phyloP scores from a whole-genome alignment of 1,140 invertebrate species.

The Papilio dardanus region DNA sequence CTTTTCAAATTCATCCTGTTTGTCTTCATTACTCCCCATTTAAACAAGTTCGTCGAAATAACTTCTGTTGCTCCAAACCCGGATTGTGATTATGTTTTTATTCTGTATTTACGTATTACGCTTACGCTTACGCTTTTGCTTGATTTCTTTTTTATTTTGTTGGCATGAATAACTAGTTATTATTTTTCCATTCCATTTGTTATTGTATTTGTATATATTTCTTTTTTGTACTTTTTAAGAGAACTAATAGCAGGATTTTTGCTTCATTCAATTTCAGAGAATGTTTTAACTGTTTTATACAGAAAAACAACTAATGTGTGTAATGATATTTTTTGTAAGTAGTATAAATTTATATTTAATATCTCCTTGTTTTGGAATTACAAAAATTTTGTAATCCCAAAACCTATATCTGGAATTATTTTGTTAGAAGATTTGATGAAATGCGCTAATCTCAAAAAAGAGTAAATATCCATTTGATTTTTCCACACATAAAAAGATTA shows the following conservation, averaged over 20 bases:
- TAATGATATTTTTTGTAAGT: too few relatives aligned
- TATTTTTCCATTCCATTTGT: background rate
- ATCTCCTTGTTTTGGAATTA: too few relatives aligned
- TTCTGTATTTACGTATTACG: slow-evolving; percentile 9
- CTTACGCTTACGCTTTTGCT: background rate
- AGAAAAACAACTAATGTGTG: too few relatives aligned
- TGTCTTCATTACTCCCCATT: slow-evolving; percentile 60
- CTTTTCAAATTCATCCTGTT: slow-evolving; percentile 65
- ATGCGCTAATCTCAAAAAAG: too few relatives aligned
- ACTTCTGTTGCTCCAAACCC: slow-evolving; percentile 47
- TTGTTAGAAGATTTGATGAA: too few relatives aligned
- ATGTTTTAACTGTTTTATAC: too few relatives aligned
- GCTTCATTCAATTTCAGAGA: background rate
- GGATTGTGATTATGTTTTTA: slow-evolving; percentile 43
- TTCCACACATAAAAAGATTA: too few relatives aligned
- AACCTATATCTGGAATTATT: too few relatives aligned
- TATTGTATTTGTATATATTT: background rate
- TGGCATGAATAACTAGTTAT: background rate
- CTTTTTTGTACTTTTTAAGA: background rate
- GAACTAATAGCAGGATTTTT: background rate
- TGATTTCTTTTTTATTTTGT: background rate
- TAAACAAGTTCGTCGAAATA: slow-evolving; percentile 53
- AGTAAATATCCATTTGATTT: too few relatives aligned
- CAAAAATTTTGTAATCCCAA: too few relatives aligned
- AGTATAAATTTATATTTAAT: too few relatives aligned